A percentile compares a stretch with the other conserved stretches of the same genome.
These are phyloP conservation scores for Stegana nigrithorax DNA, from an alignment of 2,888 invertebrate genomes.

Conservation along the genomic window DNA sequence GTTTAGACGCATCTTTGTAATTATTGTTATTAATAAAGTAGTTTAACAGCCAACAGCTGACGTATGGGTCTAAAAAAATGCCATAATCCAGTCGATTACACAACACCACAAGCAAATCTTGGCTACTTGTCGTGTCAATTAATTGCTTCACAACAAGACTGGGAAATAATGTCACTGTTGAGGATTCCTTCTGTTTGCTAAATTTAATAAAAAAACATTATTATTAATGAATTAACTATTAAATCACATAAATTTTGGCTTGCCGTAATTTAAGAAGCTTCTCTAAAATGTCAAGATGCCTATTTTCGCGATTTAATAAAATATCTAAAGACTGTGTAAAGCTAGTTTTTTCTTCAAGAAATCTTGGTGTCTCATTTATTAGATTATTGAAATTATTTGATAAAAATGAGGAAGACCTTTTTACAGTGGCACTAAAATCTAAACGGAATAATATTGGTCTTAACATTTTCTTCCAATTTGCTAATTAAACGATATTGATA, in stretches of 20 bases:
- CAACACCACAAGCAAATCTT: constrained; percentile 77
- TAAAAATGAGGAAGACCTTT: constrained; percentile 43
- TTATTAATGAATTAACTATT: neutral
- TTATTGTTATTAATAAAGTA: constrained; percentile 78
- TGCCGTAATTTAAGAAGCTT: constrained; percentile 41
- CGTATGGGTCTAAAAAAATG: constrained; percentile 86
- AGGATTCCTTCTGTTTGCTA: constrained; percentile 44
- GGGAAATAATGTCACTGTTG: constrained; percentile 39
- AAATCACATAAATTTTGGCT: neutral
- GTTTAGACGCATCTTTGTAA: constrained; percentile 78
- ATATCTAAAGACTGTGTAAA: constrained; percentile 28
- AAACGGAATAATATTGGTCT: too few relatives aligned
- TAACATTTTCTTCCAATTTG: too few relatives aligned
- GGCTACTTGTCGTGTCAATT: constrained; percentile 59
- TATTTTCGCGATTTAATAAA: constrained; percentile 43
- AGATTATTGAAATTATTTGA: constrained; percentile 42
- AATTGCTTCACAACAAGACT: constrained; percentile 45
- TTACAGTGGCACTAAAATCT: neutral
- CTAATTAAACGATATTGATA: too few relatives aligned
- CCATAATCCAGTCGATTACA: constrained; percentile 89
- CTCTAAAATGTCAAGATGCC: constrained; percentile 45
- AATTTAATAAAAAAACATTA: neutral
- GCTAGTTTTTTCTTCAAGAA: too few relatives aligned
- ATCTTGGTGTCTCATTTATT: constrained; percentile 31
- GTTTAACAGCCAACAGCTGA: constrained; percentile 84